A percentile compares a stretch with the other conserved stretches of the same genome.
These are phyloP conservation scores for Laspeyria flexula DNA, from an alignment of 2,888 invertebrate species.

Conservation along the genomic window DNA sequence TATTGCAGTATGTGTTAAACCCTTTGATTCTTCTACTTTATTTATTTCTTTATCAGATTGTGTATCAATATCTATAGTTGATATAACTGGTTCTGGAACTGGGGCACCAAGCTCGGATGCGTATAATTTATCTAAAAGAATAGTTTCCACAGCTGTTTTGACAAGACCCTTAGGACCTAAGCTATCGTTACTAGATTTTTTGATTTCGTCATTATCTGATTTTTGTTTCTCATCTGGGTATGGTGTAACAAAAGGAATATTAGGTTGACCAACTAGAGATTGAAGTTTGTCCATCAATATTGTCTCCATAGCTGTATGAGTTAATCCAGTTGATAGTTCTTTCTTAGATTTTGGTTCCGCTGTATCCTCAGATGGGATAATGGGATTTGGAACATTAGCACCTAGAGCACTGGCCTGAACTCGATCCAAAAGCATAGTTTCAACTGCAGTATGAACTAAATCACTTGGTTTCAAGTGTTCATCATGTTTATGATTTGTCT, in stretches of 20 bases:
- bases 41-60: neutral
- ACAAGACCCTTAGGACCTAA: constrained; percentile 1
- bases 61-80: constrained; percentile 2
- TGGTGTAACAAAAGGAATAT: constrained; percentile 28
- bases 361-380: constrained; percentile 9
- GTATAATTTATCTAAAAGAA: constrained; percentile 25
- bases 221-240: constrained; percentile 6
- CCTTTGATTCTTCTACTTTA: constrained; percentile 9
- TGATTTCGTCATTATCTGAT: neutral
- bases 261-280: constrained; percentile 30
- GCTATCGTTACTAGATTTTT: constrained; percentile 7
- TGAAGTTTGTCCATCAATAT: constrained; percentile 40
- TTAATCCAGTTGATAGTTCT: constrained; percentile 33
- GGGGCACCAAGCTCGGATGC: constrained; percentile 15
- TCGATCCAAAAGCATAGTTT: constrained; percentile 44
- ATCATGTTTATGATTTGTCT: constrained; percentile 21
- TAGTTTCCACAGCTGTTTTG: constrained; percentile 27
- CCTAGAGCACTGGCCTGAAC: constrained; percentile 32
- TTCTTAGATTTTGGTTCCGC: constrained; percentile 15
- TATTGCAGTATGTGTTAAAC: constrained; percentile 20
- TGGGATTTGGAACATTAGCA: constrained; percentile 22
- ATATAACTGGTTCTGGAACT: constrained; percentile 9
- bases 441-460: constrained; percentile 44
- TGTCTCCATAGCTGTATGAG: constrained; percentile 36
- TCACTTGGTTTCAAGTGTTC: constrained; percentile 31